Conservation (phyloP, 2,797 vertebrate genomes). For the Acipenser oxyrinchus region DNA sequence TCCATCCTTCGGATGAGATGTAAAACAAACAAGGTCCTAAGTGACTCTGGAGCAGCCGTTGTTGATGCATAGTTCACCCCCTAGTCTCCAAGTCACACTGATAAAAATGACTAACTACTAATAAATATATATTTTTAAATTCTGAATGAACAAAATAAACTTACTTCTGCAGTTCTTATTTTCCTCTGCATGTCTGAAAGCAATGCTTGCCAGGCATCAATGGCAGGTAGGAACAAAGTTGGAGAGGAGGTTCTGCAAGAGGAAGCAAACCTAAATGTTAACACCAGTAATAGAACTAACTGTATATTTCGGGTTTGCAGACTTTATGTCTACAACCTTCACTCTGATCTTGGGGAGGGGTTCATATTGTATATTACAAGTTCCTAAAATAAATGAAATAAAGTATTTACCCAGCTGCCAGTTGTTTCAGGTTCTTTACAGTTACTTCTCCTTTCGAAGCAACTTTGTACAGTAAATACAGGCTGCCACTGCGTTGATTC, state of each 20-base stretch:
- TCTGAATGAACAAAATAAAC: background rate
- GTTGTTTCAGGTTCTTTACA: conserved; percentile 50
- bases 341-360: no score
- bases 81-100: no score
- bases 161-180: conserved; percentile 44
- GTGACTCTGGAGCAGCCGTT: no score
- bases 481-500: conserved; percentile 44
- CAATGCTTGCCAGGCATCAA: conserved; percentile 27
- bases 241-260: conserved; percentile 33
- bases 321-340: no score
- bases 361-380: no score
- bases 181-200: conserved; percentile 44
- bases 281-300: no score
- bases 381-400: background rate
- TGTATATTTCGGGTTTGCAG: no score
- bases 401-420: conserved; percentile 47
- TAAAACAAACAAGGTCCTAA: no score
- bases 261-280: background rate
- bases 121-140: no score
- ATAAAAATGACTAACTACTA: no score
- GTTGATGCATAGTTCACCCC: no score
- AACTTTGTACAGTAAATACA: conserved; percentile 42
- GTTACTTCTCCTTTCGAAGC: conserved; percentile 44
- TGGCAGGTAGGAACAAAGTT: conserved; percentile 17
- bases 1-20: no score